phyloP scores from a whole-genome alignment of 2,797 vertebrate species.

The Phrynocephalus forsythii region DNA sequence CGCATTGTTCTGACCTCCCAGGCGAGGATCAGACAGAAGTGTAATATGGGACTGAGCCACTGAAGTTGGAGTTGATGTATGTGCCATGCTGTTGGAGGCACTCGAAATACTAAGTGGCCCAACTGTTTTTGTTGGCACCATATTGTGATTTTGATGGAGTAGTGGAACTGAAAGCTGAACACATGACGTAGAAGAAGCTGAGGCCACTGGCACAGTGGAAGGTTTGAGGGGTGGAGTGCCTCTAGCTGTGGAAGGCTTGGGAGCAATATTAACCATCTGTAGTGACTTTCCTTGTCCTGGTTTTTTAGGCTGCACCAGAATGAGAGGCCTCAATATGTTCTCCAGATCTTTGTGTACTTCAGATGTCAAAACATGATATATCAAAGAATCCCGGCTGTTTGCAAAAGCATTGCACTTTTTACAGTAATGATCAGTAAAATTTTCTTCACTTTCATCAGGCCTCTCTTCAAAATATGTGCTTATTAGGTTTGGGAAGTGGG shows the following conservation, averaged over 20 bases:
- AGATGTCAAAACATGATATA: slow-evolving; percentile 92
- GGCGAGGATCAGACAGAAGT: slow-evolving; percentile 78
- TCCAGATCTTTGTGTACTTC: slow-evolving; percentile 89
- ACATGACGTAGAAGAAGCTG: slow-evolving; percentile 52
- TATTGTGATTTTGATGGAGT: slow-evolving; percentile 64
- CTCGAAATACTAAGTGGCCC: slow-evolving; percentile 57
- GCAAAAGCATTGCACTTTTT: slow-evolving; percentile 89
- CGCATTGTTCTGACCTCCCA: slow-evolving; percentile 74
- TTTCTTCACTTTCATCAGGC: slow-evolving; percentile 56
- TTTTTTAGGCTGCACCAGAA: slow-evolving; percentile 83
- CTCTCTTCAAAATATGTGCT: slow-evolving; percentile 87
- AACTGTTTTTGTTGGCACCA: slow-evolving; percentile 44
- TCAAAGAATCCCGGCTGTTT: slow-evolving; percentile 88
- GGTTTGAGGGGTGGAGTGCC: slow-evolving; percentile 31
- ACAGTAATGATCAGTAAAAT: slow-evolving; percentile 83
- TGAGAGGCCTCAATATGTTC: slow-evolving; percentile 86
- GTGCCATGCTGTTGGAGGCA: slow-evolving; percentile 71
- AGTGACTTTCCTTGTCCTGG: slow-evolving; percentile 71
- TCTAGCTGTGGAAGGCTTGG: slow-evolving; percentile 72
- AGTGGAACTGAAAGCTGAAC: slow-evolving; percentile 73
- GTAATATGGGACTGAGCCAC: slow-evolving; percentile 64
- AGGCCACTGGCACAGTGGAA: slow-evolving; percentile 20
- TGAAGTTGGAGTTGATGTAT: slow-evolving; percentile 64
- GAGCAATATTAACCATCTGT: slow-evolving; percentile 74
- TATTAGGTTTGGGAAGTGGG: slow-evolving; percentile 86